Evolutionary conservation across 2,797 vertebrate genomes (phyloP).

Genomic region (Spheniscus humboldti): DNA sequence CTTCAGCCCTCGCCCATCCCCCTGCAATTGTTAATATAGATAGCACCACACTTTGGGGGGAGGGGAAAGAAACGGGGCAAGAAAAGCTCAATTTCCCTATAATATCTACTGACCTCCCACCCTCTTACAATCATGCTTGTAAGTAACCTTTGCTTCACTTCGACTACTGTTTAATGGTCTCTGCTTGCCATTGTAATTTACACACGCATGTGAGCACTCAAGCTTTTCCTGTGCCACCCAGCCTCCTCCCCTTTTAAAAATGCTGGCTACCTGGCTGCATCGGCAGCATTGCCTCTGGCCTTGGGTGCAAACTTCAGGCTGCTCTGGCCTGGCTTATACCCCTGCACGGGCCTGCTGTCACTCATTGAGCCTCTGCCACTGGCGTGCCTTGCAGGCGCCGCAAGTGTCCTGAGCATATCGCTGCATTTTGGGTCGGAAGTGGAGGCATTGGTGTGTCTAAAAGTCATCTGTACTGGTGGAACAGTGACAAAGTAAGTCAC

Average conservation of each 20-base stretch:
- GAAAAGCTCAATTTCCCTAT: background rate
- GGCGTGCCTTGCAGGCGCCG: background rate
- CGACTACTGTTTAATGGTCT: background rate
- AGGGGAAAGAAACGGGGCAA: background rate
- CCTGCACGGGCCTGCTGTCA: background rate
- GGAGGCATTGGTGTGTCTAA: background rate
- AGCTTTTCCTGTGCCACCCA: background rate
- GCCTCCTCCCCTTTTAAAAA: background rate
- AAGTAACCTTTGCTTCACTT: background rate
- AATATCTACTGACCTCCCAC: background rate
- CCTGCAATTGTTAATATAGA: conserved; percentile 22
- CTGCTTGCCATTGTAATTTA: background rate
- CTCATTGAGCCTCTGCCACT: background rate
- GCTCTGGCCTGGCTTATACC: background rate
- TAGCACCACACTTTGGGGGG: background rate
- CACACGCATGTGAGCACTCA: background rate
- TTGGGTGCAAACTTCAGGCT: background rate
- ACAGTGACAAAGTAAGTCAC: background rate
- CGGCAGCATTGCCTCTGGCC: background rate
- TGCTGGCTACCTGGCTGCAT: background rate
- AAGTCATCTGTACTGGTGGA: background rate
- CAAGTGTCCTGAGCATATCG: background rate
- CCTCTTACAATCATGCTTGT: background rate
- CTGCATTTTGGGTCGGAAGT: background rate
- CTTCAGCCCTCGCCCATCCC: conserved; percentile 25